A percentile compares a stretch with the other conserved stretches of the same genome.
These are phyloP conservation scores for Bombus waltoni DNA, from an alignment of 1,140 invertebrate species.

Conservation along the genomic window DNA sequence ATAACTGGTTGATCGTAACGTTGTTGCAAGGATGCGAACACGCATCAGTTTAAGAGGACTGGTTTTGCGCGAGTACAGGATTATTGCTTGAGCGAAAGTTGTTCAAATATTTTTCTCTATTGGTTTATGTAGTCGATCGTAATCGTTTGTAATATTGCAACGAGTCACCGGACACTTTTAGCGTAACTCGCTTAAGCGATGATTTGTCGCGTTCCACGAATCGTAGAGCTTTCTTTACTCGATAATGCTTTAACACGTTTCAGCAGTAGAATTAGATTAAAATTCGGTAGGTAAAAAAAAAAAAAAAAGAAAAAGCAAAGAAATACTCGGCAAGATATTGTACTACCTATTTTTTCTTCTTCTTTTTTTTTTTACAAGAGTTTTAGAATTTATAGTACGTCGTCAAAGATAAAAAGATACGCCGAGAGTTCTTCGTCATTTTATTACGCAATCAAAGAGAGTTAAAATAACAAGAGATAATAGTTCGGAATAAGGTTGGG, in stretches of 20 bases:
- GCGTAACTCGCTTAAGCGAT: neutral
- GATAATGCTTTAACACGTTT: too few species aligned
- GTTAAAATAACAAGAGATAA: constrained; percentile 23
- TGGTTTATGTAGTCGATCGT: constrained; percentile 20
- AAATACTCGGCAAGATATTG: too few species aligned
- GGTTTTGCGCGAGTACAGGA: constrained; percentile 18
- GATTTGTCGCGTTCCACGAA: constrained; percentile 8
- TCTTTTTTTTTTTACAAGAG: neutral
- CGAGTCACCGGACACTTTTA: constrained; percentile 2
- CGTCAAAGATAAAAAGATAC: too few species aligned
- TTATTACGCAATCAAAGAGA: neutral
- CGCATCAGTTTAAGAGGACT: constrained; percentile 13
- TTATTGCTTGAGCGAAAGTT: constrained; percentile 41
- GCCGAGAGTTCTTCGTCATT: neutral
- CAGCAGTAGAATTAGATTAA: too few species aligned
- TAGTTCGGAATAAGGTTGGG: constrained; percentile 4
- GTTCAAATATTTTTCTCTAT: constrained; percentile 35
- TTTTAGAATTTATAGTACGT: too few species aligned
- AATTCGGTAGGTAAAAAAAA: too few species aligned
- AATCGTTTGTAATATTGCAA: constrained; percentile 6
- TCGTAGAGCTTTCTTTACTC: neutral
- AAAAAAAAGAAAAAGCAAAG: too few species aligned
- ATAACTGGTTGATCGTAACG: constrained; percentile 15
- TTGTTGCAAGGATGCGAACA: neutral
- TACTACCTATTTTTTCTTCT: too few species aligned